Evolutionary conservation across 2,888 invertebrate species (phyloP).

Genomic region (Sinotaia quadrata): DNA sequence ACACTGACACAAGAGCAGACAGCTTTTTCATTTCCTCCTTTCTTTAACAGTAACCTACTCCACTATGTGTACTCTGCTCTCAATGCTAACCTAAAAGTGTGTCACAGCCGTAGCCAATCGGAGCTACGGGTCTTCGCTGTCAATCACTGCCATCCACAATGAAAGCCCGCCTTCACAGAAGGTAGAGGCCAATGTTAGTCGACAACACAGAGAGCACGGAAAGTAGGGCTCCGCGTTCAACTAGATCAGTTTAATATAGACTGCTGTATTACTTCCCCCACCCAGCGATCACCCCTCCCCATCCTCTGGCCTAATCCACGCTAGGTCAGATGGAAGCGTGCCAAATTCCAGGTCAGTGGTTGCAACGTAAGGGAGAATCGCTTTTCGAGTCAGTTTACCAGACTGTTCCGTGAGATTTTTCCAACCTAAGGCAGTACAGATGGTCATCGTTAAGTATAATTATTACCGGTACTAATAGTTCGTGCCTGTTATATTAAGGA

Average conservation of each 20-base stretch:
- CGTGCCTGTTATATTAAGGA: no score
- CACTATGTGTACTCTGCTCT: no score
- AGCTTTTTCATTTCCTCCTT: no score
- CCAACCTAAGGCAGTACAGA: no score
- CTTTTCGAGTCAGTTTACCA: no score
- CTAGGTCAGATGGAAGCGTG: conserved; percentile 14
- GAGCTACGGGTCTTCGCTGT: neutral
- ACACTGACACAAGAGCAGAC: no score
- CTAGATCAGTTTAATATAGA: neutral
- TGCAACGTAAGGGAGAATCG: neutral
- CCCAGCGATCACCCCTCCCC: neutral
- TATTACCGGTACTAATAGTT: no score
- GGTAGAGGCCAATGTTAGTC: neutral
- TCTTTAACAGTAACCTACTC: no score
- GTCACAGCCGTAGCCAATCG: conserved; percentile 16
- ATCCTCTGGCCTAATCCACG: neutral
- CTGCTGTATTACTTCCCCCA: neutral
- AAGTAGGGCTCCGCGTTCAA: conserved; percentile 7
- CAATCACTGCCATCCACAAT: neutral
- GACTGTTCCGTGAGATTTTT: no score
- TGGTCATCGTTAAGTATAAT: no score
- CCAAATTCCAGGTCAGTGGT: neutral
- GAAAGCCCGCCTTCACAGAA: conserved; percentile 3
- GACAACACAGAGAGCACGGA: neutral
- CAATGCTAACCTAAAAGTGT: no score